Base-by-base conservation (phyloP, 2,797 vertebrate genomes). In the Xiphophorus birchmanni region DNA sequence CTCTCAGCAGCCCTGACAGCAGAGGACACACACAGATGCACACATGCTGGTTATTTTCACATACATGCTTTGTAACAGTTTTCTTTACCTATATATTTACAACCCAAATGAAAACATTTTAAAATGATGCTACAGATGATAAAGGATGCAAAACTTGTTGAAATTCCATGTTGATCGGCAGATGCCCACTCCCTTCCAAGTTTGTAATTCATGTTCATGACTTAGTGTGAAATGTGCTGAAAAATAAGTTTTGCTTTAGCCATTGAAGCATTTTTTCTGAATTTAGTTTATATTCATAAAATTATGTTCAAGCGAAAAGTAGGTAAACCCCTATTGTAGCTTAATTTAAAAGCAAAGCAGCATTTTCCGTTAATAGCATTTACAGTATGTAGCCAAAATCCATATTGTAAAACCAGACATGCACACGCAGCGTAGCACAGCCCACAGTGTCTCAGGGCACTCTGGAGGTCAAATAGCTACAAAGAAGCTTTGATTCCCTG, bases 401-500 rank as follows among this genome's bases (percentile, higher is more conserved):
- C 76, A 75, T 75, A 82, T 72, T 80, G 81, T 72, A 71, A 81
- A 47, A n/a, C 13, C 32, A 74, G 73, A 82, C 78, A 79, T 52
- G 73, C 8, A 56, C 42, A 48, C 7, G 17, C 23, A 72, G 40
- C 42, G 7, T 15, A 67, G 78, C 74, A 75, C 77, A 73, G 84
- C 78, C 73, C 77, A 75, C 60, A 88, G 87, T 81, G 84, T 77
- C 77, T 84, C 81, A 86, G 86, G 78, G 72, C 48, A 35, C 83
- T 88, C 84, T 74, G 81, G 44, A 92, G 92, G 91, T 91, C 91
- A 90, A 91, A 29, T 40, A 56, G 71, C 81, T 79, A 82, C 78
- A 89, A 76, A 84, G 80, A 67, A 76, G 67, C 80, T 81, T 76
- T 75, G 79, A 81, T 85, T 90, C 89, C 85, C 84, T 54, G 82